Evolutionary conservation across 2,888 invertebrate species (phyloP).

Genomic region (Corbicula japonica): DNA sequence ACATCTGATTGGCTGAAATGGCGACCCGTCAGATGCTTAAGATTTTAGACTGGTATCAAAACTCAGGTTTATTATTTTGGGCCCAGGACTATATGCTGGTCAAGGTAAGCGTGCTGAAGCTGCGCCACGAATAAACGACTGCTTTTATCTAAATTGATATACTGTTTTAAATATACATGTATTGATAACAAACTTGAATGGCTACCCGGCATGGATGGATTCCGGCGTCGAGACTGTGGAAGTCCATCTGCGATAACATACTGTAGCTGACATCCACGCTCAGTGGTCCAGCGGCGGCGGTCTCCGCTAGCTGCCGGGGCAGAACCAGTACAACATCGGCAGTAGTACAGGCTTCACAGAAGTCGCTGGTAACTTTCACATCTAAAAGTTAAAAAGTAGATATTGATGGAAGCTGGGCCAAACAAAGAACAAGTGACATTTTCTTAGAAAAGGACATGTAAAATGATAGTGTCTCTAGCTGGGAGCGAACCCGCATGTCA

Average conservation of each 20-base stretch:
- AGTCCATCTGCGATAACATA: slow-evolving; percentile 37
- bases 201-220: slow-evolving; percentile 20
- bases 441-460: not conserved
- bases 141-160: too few relatives aligned
- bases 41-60: not conserved
- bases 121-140: not conserved
- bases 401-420: not conserved
- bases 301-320: slow-evolving; percentile 1
- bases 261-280: slow-evolving; percentile 34
- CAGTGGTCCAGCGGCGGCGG: too few relatives aligned
- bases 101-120: not conserved
- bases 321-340: slow-evolving; percentile 39
- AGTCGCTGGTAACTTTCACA: slow-evolving; percentile 23
- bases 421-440: not conserved
- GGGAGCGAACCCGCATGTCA: too few relatives aligned
- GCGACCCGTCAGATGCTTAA: too few relatives aligned
- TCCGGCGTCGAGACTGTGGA: slow-evolving; percentile 36
- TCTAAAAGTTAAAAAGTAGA: slow-evolving; percentile 23
- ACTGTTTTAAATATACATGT: not conserved
- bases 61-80: not conserved
- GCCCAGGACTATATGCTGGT: too few relatives aligned
- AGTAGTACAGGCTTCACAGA: slow-evolving; percentile 36
- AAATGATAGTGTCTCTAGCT: not conserved
- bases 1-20: too few relatives aligned
- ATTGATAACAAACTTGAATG: slow-evolving; percentile 5